Conservation (phyloP, 2,113 vertebrate species). For the Emberiza fucata region DNA sequence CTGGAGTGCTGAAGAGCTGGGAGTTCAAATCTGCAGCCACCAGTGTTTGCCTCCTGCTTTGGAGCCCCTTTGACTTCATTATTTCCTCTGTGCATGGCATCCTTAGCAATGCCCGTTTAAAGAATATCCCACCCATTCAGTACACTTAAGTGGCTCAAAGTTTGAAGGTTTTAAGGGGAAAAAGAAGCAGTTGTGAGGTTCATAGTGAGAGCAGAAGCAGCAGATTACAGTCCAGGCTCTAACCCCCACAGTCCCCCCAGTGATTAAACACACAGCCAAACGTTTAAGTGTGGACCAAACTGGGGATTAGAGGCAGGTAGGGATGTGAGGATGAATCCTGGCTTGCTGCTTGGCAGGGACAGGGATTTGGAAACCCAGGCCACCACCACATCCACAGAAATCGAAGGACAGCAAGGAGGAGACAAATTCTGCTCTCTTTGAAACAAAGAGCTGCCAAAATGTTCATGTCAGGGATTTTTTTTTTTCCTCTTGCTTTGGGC, state of each 20-base stretch:
- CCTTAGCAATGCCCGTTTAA: neutral
- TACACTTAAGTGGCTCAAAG: neutral
- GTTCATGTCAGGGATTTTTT: neutral
- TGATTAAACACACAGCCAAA: neutral
- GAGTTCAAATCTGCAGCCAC: neutral
- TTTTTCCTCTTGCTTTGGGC: neutral
- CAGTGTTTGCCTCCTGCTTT: neutral
- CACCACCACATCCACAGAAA: neutral
- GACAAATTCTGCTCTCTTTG: neutral
- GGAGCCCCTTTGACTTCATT: neutral
- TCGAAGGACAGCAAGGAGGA: neutral
- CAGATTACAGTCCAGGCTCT: neutral
- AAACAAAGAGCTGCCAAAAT: conserved; percentile 11
- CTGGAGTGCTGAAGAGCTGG: neutral
- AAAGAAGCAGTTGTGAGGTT: neutral
- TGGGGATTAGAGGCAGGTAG: neutral
- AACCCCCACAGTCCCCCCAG: neutral
- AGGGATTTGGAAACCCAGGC: neutral
- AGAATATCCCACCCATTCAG: neutral
- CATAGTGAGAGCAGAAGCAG: neutral
- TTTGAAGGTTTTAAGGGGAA: neutral
- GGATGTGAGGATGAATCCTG: neutral
- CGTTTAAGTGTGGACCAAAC: neutral
- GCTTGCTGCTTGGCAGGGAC: neutral
- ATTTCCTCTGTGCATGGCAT: neutral